A percentile compares a stretch with the other conserved stretches of the same genome.
Evolutionary conservation across 2,113 vertebrate species (phyloP).

Genomic region (Isichthys henryi): DNA sequence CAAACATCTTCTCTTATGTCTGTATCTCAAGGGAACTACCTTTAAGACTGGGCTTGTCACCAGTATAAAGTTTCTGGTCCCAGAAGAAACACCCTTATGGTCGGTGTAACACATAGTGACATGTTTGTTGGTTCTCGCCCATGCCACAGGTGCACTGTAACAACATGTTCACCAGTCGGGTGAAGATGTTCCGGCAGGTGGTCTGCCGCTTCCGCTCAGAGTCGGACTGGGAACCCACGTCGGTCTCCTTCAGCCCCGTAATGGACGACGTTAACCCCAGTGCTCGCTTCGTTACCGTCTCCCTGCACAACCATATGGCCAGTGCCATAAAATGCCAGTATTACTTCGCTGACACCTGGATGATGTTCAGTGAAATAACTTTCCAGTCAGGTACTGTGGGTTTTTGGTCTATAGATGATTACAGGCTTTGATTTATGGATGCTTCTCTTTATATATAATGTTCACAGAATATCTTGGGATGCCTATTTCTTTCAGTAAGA

Average conservation of each 20-base stretch:
- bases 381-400: slow-evolving; percentile 83
- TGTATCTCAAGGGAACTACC: background rate
- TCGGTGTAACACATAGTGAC: background rate
- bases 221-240: slow-evolving; percentile 75
- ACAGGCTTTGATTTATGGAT: background rate
- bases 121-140: background rate
- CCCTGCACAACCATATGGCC: slow-evolving; percentile 90
- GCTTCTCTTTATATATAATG: background rate
- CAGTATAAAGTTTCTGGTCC: background rate
- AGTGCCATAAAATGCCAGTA: slow-evolving; percentile 93
- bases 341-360: slow-evolving; percentile 89
- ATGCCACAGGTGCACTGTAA: slow-evolving; percentile 84
- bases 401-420: background rate
- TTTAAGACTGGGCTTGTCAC: background rate
- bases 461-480: background rate
- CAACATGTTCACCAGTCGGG: slow-evolving; percentile 83
- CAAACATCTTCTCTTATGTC: background rate
- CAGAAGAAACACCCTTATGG: background rate
- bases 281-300: slow-evolving; percentile 82
- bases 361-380: slow-evolving; percentile 98
- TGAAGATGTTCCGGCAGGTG: slow-evolving; percentile 87
- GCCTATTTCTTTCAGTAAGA: background rate
- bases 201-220: slow-evolving; percentile 87
- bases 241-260: slow-evolving; percentile 69
- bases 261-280: slow-evolving; percentile 83